A percentile compares a stretch with the other conserved stretches of the same genome.
Evolutionary conservation across 2,888 invertebrate species (phyloP).

Genomic region (Acrobasis suavella): DNA sequence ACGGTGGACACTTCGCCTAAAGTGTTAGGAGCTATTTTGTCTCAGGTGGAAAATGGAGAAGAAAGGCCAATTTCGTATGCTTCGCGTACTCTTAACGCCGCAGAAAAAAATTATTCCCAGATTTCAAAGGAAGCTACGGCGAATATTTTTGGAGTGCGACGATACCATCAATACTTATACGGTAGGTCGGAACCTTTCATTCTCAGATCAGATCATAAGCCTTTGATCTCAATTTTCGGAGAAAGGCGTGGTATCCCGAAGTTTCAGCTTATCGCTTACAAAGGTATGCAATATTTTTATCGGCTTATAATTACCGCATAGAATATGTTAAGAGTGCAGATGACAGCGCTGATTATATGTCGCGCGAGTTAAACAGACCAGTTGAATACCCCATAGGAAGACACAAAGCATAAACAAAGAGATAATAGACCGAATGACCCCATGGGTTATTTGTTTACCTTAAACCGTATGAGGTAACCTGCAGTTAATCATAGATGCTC

Average conservation of each 20-base stretch:
- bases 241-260: background rate
- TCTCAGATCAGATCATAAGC: background rate
- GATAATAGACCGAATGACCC: too few species aligned
- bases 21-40: background rate
- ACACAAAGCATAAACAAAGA: too few species aligned
- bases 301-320: background rate
- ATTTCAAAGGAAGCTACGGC: background rate
- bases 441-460: too few species aligned
- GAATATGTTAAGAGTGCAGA: too few species aligned
- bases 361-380: too few species aligned
- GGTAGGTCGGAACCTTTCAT: background rate
- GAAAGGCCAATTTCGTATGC: background rate
- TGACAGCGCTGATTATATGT: slow-evolving; percentile 1
- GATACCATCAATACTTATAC: background rate
- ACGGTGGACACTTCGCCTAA: background rate
- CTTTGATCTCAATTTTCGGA: background rate
- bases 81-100: background rate
- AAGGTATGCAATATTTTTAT: background rate
- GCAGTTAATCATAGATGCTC: too few species aligned
- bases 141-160: background rate
- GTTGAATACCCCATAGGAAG: too few species aligned
- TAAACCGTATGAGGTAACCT: too few species aligned
- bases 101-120: background rate
- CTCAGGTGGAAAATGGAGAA: background rate
- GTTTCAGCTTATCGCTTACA: background rate